Evolutionary conservation across 2,113 vertebrate genomes (phyloP).

Genomic region (Periophthalmodon schlosseri): DNA sequence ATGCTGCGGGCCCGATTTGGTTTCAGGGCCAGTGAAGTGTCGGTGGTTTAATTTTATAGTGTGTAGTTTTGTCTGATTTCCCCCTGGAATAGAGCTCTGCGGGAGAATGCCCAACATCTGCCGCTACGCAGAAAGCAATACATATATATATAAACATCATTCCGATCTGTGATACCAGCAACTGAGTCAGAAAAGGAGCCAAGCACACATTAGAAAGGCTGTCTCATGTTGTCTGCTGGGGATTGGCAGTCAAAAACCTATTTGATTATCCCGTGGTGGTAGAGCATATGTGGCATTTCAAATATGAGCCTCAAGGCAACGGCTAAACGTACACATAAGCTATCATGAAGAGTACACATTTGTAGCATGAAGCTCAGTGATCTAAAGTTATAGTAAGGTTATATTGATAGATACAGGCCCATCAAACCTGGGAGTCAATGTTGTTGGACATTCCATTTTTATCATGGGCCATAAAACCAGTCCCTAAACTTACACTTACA

Average conservation of each 20-base stretch:
- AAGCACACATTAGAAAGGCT: constrained; percentile 69
- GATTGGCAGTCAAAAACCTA: constrained; percentile 75
- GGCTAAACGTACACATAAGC: constrained; percentile 43
- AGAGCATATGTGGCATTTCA: constrained; percentile 64
- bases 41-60: constrained; percentile 82
- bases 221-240: constrained; percentile 68
- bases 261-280: constrained; percentile 74
- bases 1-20: constrained; percentile 70
- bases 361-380: constrained; percentile 18
- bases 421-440: not conserved
- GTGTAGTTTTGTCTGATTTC: constrained; percentile 79
- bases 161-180: constrained; percentile 63
- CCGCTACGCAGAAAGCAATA: constrained; percentile 67
- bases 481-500: too few species aligned
- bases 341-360: constrained; percentile 17
- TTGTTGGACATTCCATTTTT: not conserved
- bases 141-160: constrained; percentile 61
- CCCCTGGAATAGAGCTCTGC: constrained; percentile 70
- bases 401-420: too few species aligned
- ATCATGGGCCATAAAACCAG: not conserved
- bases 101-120: constrained; percentile 78
- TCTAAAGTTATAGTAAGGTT: constrained; percentile 16
- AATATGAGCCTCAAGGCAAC: constrained; percentile 61
- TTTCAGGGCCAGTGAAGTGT: constrained; percentile 76
- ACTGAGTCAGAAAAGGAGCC: constrained; percentile 58